Evolutionary conservation across 2,797 vertebrate species (phyloP), one percentile per base, ranked within the genome.

Genomic region (Mus spretus): DNA sequence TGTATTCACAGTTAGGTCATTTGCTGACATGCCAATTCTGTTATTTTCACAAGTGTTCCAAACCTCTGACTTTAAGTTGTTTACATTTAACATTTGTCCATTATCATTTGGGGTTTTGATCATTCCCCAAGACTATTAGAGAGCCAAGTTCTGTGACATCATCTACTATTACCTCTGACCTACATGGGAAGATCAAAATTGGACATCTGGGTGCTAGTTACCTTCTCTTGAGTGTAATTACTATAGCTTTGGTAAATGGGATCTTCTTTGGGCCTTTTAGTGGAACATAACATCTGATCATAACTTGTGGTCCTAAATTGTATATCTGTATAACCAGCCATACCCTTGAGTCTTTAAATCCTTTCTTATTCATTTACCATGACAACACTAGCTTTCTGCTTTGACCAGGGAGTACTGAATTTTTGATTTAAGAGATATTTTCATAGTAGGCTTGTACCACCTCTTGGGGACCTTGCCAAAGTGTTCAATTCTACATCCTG

Each of bases 351-450:
- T 47, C 11, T 92, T 63, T 93, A 86, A 89, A 85, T 86, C 24
- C 10, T 26, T 81, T 9, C 31, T 85, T 10, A 15, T 57, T 63
- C 24, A 53, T 89, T 85, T 93, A 14, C 59, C n/a, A 31, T n/a
- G 67, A 55, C 44, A 78, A n/a, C 53, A 20, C 28, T 84, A 70
- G 40, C 13, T 77, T 65, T 55, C 50, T 70, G 17, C 65, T 84
- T 93, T 61, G 15, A n/a, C 57, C 65, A 14, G 57, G 70, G 53
- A 72, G 13, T 2, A 67, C 4, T 4, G 24, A 57, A 34, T n/a
- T 83, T 59, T n/a, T 53, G 79, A 78, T 80, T 34, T 57, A 37
- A 34, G 63, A 88, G 55, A 37, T 37, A 53, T 82, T 96, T 95
- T 89, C 40, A 81, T 13, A 82, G 79, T 24, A 80, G 88, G 59